Evolutionary conservation across 2,888 invertebrate genomes (phyloP), one percentile per base, ranked within the genome.

Genomic region (Torymus tubicola): DNA sequence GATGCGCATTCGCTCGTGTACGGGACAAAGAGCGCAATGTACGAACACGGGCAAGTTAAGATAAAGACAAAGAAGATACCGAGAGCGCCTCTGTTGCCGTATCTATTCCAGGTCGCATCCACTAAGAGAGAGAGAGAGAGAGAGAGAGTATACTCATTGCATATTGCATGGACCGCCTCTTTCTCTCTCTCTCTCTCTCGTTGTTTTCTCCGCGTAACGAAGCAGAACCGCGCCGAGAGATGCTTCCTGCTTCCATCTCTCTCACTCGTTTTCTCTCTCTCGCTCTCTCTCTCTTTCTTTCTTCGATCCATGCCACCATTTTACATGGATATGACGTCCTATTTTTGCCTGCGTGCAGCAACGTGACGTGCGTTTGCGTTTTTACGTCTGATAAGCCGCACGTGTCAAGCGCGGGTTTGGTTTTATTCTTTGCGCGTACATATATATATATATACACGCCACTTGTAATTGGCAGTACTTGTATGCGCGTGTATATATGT

Each of bases 161-260:
- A 89, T 89, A 89, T 89, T 90, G 88, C 89, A 89, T 89, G 87
- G 88, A 87, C 85, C 85, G 85, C 85, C 85, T 64, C 68, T 64
- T n/a, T 65, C 68, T 69, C 21, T 21, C 21, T 21, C 21, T 21
- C 21, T 21, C 21, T 21, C 65, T 58, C 60, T 67, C 63, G 85
- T 86, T 87, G 87, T 88, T 87, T 88, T 88, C 85, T 87, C 86
- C 88, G 86, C 85, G 67, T 89, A 89, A 89, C 89, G 89, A 89
- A 88, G 86, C 86, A 87, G 85, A 86, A 86, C 86, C 84, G n/a
- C 58, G 83, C 83, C 84, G 85, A 84, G 82, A 86, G 85, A 82
- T 86, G 86, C 84, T 86, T 86, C 86, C 86, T 86, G 81, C 31
- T 52, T 67, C 8, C 16, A 42, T 53, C 31, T 18, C 16, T 70